These are phyloP conservation scores for Cottus gobio DNA, from an alignment of 2,113 vertebrate species.

Conservation along the genomic window DNA sequence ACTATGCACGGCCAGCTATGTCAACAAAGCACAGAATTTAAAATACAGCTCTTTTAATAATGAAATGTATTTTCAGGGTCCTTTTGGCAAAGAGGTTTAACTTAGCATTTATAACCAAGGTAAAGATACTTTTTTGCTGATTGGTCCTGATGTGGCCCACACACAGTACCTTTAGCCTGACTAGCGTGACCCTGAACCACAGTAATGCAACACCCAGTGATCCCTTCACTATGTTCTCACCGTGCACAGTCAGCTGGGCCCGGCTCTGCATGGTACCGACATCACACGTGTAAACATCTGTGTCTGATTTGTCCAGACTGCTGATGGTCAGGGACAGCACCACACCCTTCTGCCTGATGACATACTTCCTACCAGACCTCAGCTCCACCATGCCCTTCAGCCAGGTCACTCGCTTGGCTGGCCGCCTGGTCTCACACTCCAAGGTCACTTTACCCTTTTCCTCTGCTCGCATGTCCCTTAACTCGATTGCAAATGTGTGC, in stretches of 20 bases:
- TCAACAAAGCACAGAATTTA: neutral
- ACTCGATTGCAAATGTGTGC: slow-evolving; percentile 88
- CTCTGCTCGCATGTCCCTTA: slow-evolving; percentile 83
- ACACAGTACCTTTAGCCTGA: neutral
- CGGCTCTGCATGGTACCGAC: slow-evolving; percentile 88
- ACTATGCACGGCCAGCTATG: neutral
- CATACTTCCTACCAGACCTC: slow-evolving; percentile 82
- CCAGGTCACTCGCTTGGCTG: slow-evolving; percentile 85
- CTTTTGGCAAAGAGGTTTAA: neutral
- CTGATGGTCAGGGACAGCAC: slow-evolving; percentile 87
- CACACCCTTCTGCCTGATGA: slow-evolving; percentile 84
- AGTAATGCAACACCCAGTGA: neutral
- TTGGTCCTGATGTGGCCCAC: neutral
- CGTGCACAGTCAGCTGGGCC: slow-evolving; percentile 88
- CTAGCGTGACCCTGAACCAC: neutral
- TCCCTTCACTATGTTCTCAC: slow-evolving; percentile 71
- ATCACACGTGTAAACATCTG: slow-evolving; percentile 90
- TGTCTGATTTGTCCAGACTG: slow-evolving; percentile 86
- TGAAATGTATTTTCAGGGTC: neutral
- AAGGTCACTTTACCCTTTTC: slow-evolving; percentile 87
- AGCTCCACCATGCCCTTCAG: slow-evolving; percentile 89
- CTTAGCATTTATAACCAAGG: neutral
- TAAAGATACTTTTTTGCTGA: neutral
- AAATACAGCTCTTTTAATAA: neutral
- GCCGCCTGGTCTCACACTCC: slow-evolving; percentile 86